These are phyloP conservation scores for Heliconius ethilla DNA, from an alignment of 2,888 invertebrate species.

Conservation along the genomic window DNA sequence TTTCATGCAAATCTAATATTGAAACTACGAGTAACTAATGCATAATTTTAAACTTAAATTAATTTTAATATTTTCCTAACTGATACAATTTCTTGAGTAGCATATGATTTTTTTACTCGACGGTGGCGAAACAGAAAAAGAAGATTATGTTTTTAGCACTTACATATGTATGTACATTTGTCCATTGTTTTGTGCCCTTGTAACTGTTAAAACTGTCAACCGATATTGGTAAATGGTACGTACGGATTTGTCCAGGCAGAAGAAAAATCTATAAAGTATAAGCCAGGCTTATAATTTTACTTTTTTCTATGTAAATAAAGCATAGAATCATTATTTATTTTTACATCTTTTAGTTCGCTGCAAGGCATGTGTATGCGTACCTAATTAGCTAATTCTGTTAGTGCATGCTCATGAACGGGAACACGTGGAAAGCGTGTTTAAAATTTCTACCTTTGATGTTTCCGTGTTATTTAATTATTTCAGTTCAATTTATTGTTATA, in stretches of 20 bases:
- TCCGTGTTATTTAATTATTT: background rate
- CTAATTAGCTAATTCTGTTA: conserved; percentile 28
- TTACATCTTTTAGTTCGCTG: background rate
- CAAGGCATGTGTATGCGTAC: background rate
- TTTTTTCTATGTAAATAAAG: background rate
- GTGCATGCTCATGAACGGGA: conserved; percentile 22
- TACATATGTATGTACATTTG: too few species aligned
- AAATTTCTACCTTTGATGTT: conserved; percentile 24
- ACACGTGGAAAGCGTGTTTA: conserved; percentile 16
- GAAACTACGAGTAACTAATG: background rate
- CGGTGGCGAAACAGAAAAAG: too few species aligned
- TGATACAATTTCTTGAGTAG: too few species aligned
- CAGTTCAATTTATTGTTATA: background rate
- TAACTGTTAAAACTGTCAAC: too few species aligned
- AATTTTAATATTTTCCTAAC: background rate
- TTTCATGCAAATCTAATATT: background rate
- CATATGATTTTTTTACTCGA: too few species aligned
- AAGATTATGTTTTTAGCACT: too few species aligned
- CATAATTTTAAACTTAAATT: background rate
- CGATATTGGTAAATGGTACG: too few species aligned
- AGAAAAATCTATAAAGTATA: too few species aligned
- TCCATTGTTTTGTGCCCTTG: too few species aligned
- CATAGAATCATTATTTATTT: background rate
- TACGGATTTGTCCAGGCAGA: too few species aligned
- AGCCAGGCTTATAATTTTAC: too few species aligned